These are phyloP conservation scores for Drosophila melanica DNA, from an alignment of 1,140 invertebrate genomes.

Conservation along the genomic window DNA sequence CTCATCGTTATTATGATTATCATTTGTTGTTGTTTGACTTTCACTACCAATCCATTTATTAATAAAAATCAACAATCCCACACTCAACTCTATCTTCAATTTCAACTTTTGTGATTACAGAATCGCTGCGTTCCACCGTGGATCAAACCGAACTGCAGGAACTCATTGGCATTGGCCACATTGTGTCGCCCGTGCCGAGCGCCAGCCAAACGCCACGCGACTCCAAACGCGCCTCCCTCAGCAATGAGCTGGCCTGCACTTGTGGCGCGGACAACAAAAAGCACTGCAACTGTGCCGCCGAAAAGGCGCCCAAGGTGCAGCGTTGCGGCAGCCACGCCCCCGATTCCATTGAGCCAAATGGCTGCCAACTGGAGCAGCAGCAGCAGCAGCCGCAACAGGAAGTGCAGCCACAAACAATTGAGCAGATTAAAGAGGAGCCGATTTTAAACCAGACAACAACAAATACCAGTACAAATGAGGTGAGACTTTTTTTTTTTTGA, in stretches of 20 bases:
- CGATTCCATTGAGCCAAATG: conserved; percentile 7
- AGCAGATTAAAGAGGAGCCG: conserved; percentile 9
- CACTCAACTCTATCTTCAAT: neutral
- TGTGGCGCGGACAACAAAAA: conserved; percentile 28
- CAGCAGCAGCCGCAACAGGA: conserved; percentile 2
- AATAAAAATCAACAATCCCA: neutral
- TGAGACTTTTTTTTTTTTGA: conserved; percentile 10
- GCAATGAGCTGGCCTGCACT: conserved; percentile 53
- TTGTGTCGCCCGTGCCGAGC: neutral
- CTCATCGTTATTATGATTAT: conserved; percentile 12
- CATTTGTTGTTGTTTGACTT: neutral
- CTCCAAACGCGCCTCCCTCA: conserved; percentile 58
- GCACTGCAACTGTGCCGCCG: conserved; percentile 27
- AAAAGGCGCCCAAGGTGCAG: conserved; percentile 63
- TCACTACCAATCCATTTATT: neutral
- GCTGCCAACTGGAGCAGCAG: neutral
- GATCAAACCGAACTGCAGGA: conserved; percentile 65
- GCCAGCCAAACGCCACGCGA: conserved; percentile 40
- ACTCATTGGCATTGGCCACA: conserved; percentile 37
- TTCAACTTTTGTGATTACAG: conserved; percentile 37
- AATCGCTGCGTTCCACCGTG: conserved; percentile 65
- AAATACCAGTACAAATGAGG: conserved; percentile 41
- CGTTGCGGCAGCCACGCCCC: conserved; percentile 39
- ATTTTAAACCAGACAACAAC: neutral
- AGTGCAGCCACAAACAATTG: neutral